Conservation (phyloP, 92 coral and sea anemone species). For the Nematostella vectensis region DNA sequence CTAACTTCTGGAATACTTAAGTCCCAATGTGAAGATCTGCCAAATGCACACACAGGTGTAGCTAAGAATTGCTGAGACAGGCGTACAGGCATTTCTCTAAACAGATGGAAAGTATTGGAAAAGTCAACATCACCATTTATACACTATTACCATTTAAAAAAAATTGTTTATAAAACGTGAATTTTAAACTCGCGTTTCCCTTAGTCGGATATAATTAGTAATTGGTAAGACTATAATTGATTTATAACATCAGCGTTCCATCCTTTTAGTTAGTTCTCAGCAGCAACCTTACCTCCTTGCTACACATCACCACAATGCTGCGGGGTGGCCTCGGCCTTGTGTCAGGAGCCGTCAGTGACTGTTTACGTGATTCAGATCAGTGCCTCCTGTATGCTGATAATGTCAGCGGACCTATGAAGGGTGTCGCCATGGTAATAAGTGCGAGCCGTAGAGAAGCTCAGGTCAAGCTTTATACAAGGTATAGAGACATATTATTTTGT, state of each 20-base stretch:
- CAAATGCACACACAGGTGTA: background rate
- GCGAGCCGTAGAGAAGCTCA: slow-evolving; percentile 4
- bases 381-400: slow-evolving; percentile 12
- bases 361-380: slow-evolving; percentile 14
- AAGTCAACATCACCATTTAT: no score
- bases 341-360: slow-evolving; percentile 14
- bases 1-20: background rate
- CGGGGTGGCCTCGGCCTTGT: slow-evolving; percentile 1
- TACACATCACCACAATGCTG: background rate
- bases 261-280: background rate
- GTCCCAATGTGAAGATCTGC: no score
- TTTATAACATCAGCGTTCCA: no score
- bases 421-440: slow-evolving; percentile 24
- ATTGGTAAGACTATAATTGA: no score
- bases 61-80: background rate
- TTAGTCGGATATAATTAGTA: no score
- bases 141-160: no score
- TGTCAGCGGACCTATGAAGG: slow-evolving; percentile 16
- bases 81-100: background rate
- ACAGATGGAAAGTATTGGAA: no score
- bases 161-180: no score
- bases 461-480: slow-evolving; percentile 4
- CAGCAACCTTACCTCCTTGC: background rate
- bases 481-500: background rate
- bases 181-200: no score